phyloP scores from a whole-genome alignment of 2,888 invertebrate species.

The Anoplius nigerrimus region DNA sequence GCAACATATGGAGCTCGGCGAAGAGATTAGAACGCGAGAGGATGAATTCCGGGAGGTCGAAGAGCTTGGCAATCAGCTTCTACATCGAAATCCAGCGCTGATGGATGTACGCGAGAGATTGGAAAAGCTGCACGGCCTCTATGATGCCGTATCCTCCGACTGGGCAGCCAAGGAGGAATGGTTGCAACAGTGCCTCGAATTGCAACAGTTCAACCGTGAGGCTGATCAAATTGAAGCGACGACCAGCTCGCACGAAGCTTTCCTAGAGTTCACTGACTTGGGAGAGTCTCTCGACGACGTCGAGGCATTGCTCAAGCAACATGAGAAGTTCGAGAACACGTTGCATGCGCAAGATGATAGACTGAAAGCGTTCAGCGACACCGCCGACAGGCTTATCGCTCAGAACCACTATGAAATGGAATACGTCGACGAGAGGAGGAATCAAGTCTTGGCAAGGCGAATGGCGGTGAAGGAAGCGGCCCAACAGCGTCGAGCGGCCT shows the following conservation, averaged over 20 bases:
- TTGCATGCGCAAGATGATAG: conserved; percentile 95
- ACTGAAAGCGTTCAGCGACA: conserved; percentile 87
- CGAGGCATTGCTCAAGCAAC: conserved; percentile 93
- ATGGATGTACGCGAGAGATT: conserved; percentile 87
- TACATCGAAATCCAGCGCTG: conserved; percentile 84
- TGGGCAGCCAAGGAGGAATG: conserved; percentile 92
- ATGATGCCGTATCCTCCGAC: conserved; percentile 81
- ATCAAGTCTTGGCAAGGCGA: conserved; percentile 85
- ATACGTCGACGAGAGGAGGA: conserved; percentile 83
- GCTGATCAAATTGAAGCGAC: conserved; percentile 98
- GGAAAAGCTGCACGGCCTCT: conserved; percentile 84
- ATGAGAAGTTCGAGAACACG: conserved; percentile 94
- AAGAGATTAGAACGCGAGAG: conserved; percentile 92
- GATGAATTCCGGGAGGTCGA: conserved; percentile 92
- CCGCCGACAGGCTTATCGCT: conserved; percentile 87
- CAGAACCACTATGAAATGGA: conserved; percentile 88
- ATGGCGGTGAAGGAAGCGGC: conserved; percentile 85
- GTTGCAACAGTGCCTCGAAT: conserved; percentile 90
- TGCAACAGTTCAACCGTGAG: conserved; percentile 95
- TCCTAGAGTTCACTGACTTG: conserved; percentile 90
- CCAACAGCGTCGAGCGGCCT: conserved; percentile 83
- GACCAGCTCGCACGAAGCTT: conserved; percentile 95
- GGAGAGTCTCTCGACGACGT: conserved; percentile 94
- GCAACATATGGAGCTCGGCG: conserved; percentile 91
- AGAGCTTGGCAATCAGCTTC: conserved; percentile 85